These are phyloP conservation scores for Balanococcus diminutus DNA, from an alignment of 2,888 invertebrate species.

Conservation along the genomic window DNA sequence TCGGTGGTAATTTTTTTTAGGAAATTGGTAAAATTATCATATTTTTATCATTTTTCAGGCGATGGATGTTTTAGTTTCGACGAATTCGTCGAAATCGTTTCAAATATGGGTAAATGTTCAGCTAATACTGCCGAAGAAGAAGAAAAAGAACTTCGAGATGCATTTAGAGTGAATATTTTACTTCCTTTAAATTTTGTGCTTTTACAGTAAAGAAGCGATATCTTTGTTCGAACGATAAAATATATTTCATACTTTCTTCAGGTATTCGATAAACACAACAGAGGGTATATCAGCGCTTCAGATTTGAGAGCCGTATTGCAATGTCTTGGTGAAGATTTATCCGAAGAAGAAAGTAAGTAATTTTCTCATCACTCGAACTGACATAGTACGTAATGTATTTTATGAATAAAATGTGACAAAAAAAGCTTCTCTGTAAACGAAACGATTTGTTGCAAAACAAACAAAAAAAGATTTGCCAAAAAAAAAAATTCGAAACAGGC, in stretches of 20 bases:
- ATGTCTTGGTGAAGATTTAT: constrained; percentile 85
- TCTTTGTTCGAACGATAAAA: not conserved
- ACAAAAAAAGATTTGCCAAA: not conserved
- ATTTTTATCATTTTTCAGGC: constrained; percentile 64
- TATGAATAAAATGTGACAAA: not conserved
- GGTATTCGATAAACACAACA: constrained; percentile 85
- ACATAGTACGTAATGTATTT: not conserved
- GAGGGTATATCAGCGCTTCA: constrained; percentile 90
- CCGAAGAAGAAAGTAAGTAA: constrained; percentile 85
- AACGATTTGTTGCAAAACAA: not conserved
- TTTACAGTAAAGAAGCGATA: not conserved
- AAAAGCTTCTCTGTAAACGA: no score
- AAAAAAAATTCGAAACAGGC: not conserved
- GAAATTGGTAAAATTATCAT: constrained; percentile 48
- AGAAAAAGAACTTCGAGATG: constrained; percentile 81
- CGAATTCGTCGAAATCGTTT: constrained; percentile 78
- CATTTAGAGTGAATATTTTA: constrained; percentile 72
- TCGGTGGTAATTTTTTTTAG: not conserved
- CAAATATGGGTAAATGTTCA: constrained; percentile 73
- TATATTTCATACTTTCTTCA: constrained; percentile 59
- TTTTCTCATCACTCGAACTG: not conserved
- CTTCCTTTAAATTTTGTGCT: not conserved
- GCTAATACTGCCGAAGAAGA: constrained; percentile 78
- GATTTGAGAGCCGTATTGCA: constrained; percentile 85
- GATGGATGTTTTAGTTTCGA: constrained; percentile 88